Base-by-base conservation (phyloP, 1,140 invertebrate genomes). In the Heliconius hermathena region DNA sequence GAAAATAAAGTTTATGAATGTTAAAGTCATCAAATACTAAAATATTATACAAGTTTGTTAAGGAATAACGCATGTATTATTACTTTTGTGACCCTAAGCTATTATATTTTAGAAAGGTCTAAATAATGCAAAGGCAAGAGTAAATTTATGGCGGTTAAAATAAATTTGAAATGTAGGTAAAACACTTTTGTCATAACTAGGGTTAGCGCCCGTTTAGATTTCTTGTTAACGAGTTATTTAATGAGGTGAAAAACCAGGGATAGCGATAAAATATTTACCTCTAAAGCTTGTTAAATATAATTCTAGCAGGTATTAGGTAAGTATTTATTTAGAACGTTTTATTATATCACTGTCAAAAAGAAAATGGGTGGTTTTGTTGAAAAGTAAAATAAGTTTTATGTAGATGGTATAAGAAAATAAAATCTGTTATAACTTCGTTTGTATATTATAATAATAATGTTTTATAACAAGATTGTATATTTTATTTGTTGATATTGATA, bases 91-190 rank as follows among this genome's bases (percentile, higher is more conserved):
- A 81, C 74, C 81, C 81, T 81, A 72, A 78, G 83, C 76, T 80
- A 83, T 83, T 83, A 84, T 81, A 82, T 83, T 83, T 82, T 84
- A 84, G 83, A 85, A 85, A 84, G 82, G 76, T 80, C 80, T 83
- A 85, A 88, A 88, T 86, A 85, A 87, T 87, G 84, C 81, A 85
- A 79, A 84, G 81, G 81, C 78, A 79, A 81, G 81, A 81, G 79
- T 83, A 80, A 85, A 85, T 85, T 87, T 87, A 84, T 87, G 77
- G 79, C 81, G 85, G 84, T 81, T 83, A 83, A 80, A 85, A 84
- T 85, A 87, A 87, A 85, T 85, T 87, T 84, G 84, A 85, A 87
- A 82, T 85, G 82, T 87, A 85, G 84, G 84, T 85, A 85, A 85
- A 87, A 85, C 81, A 85, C 82, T 85, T 85, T 83, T 84, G 84